A percentile compares a stretch with the other conserved stretches of the same genome.
Evolutionary conservation across 2,888 invertebrate genomes (phyloP).

Genomic region (Melangyna quadrimaculata): DNA sequence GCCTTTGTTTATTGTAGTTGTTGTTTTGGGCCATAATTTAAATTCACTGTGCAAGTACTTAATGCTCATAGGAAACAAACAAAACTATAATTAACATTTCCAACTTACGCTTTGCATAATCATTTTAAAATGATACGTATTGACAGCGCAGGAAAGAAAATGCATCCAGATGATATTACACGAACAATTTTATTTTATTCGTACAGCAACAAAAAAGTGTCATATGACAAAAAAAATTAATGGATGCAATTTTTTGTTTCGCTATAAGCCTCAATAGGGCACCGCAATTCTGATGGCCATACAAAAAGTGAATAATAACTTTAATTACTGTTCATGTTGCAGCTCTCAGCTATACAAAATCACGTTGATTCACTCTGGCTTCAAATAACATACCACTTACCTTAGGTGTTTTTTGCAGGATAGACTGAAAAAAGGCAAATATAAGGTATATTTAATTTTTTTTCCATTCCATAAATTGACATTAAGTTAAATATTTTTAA

Average conservation of each 20-base stretch:
- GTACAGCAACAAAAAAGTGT: conserved; percentile 22
- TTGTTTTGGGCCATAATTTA: conserved; percentile 1
- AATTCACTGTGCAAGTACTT: conserved; percentile 9
- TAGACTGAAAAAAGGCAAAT: conserved; percentile 15
- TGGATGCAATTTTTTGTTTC: neutral
- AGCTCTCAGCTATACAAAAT: neutral
- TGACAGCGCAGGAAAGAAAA: neutral
- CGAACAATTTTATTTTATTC: neutral
- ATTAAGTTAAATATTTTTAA: too few species aligned
- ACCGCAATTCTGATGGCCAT: neutral
- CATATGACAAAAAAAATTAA: conserved; percentile 16
- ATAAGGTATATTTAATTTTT: neutral
- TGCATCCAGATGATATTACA: neutral
- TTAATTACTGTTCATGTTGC: neutral
- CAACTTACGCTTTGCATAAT: neutral
- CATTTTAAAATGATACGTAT: conserved; percentile 6
- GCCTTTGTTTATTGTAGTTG: neutral
- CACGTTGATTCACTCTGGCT: neutral
- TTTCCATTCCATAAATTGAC: neutral
- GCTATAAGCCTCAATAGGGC: neutral
- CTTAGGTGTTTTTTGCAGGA: conserved; percentile 11
- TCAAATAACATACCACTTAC: conserved; percentile 11
- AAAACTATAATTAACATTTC: conserved; percentile 29
- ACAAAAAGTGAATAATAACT: neutral
- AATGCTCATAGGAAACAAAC: neutral